These are phyloP conservation scores for Myripristis murdjan DNA, from an alignment of 2,797 vertebrate species.

Conservation along the genomic window DNA sequence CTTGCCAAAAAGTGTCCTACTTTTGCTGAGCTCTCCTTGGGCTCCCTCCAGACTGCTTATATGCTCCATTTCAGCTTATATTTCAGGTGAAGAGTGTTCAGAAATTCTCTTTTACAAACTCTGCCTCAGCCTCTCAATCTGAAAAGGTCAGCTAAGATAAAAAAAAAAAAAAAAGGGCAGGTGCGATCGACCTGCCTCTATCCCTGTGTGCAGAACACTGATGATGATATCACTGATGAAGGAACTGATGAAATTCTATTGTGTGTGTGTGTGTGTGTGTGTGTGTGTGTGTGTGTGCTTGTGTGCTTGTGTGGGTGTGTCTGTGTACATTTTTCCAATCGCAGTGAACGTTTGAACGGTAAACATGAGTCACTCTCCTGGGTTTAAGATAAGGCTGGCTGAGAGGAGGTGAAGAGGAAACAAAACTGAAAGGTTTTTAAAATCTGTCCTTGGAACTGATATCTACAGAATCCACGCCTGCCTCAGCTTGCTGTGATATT, in stretches of 20 bases:
- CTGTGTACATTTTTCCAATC: not conserved
- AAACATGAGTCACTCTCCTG: conserved; percentile 9
- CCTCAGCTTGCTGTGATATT: no score
- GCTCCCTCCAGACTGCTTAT: not conserved
- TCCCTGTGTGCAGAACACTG: conserved; percentile 9
- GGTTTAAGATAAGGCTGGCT: not conserved
- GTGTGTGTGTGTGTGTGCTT: conserved; percentile 7
- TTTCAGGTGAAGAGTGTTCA: conserved; percentile 21
- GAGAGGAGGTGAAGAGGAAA: conserved; percentile 2
- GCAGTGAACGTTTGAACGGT: not conserved
- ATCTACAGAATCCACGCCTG: no score
- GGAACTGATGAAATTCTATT: not conserved
- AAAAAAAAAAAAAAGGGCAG: conserved; percentile 56
- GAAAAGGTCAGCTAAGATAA: conserved; percentile 61
- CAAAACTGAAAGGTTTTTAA: conserved; percentile 34
- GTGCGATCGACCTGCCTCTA: conserved; percentile 26
- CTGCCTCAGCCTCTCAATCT: conserved; percentile 42
- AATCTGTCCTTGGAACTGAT: not conserved
- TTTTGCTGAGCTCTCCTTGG: no score
- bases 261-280: not conserved
- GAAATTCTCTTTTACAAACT: conserved; percentile 25
- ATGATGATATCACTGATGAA: conserved; percentile 30
- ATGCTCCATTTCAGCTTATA: not conserved
- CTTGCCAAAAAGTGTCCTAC: no score
- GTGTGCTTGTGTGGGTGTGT: not conserved